Base-by-base conservation (phyloP, 1,140 invertebrate genomes). In the Dendrolimus kikuchii region DNA sequence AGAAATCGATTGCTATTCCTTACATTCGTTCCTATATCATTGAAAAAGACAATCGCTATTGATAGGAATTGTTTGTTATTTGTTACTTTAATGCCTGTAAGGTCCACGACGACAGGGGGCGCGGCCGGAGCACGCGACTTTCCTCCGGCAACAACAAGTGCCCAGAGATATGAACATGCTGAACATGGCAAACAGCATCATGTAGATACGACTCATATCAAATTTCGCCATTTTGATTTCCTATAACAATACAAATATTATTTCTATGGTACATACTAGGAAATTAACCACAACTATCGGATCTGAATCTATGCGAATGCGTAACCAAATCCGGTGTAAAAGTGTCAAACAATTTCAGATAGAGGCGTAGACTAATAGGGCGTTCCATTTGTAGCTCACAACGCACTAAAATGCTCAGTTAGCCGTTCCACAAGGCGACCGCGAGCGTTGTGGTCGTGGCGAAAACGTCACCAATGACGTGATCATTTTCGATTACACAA, bases 51-150 rank as follows among this genome's bases (percentile, higher is more conserved):
- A 23, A 23, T 23, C 23, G 23, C 23, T 23, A 23, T 23, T 23
- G 23, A 23, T 23, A 23, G 23, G 23, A 43, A 46, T 49, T 36
- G 9, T 23, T 50, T 23, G 50, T 23, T 40, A 9, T n/a, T 59
- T 8, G 45, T 39, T 46, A 38, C 10, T 6, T 61, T 55, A 78
- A 40, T 70, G 52, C 45, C 64, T 64, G 45, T 70, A 77, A 7
- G 80, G 74, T 2, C 80, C 77, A 5, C 77, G 61, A 4, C 68
- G 62, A 52, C 80, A 83, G 4, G 80, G 78, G 1, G 75, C 71
- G 7, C 62, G 57, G 5, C 80, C 80, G 2, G 66, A 40, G 48
- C 80, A 83, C 1, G 77, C 55, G 1, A 81, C 60, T 4, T 51
- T 67, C 49, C 70, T 79, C 55, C 68, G 75, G 49, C 74, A 67